These are phyloP conservation scores for Luperina nickerlii DNA, from an alignment of 2,888 invertebrate species.

Conservation along the genomic window DNA sequence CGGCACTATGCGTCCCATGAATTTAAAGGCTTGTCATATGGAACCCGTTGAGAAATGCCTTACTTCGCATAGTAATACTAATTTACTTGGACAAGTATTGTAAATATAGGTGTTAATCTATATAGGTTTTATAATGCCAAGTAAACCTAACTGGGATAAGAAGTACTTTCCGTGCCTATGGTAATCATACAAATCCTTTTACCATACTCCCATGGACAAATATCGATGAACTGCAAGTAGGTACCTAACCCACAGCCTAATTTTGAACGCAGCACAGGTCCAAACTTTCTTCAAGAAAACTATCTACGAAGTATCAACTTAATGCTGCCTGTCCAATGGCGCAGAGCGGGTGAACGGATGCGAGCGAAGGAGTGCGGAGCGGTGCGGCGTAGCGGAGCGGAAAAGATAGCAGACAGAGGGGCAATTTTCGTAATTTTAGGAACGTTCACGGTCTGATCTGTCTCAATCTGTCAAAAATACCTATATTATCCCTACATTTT, in stretches of 20 bases:
- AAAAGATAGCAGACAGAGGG: not conserved
- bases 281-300: slow-evolving; percentile 1
- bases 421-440: not conserved
- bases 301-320: not conserved
- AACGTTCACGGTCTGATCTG: no score
- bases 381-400: not conserved
- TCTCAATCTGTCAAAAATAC: no score
- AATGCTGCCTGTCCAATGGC: not conserved
- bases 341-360: not conserved
- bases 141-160: not conserved
- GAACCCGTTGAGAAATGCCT: no score
- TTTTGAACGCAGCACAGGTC: not conserved
- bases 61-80: no score
- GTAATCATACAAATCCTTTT: not conserved
- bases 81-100: no score
- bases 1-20: no score
- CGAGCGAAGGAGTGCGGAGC: not conserved
- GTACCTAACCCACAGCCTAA: not conserved
- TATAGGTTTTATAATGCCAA: not conserved
- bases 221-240: not conserved
- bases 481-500: no score
- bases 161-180: not conserved
- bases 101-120: not conserved
- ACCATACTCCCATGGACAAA: not conserved
- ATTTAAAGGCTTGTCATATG: no score